phyloP scores from a whole-genome alignment of 2,113 vertebrate genomes.

The Psittacula cyanocephala region DNA sequence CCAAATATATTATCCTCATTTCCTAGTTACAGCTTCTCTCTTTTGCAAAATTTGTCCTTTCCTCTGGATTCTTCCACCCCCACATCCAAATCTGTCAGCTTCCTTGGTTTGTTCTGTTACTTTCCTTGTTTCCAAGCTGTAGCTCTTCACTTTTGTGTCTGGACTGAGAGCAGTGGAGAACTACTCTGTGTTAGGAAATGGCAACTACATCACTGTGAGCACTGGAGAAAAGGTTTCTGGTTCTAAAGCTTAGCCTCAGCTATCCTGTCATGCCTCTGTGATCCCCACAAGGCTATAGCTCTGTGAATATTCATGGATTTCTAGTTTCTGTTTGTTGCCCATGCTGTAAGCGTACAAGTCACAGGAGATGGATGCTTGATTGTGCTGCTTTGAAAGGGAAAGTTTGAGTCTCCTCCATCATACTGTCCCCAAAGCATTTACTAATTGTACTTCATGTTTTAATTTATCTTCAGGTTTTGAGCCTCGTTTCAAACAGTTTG shows the following conservation, averaged over 20 bases:
- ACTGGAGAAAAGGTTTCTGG: not conserved
- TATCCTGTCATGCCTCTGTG: not conserved
- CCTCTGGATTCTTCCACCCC: not conserved
- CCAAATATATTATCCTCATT: not conserved
- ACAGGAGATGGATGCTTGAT: not conserved
- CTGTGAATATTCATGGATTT: not conserved
- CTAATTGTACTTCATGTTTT: not conserved
- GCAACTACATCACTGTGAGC: not conserved
- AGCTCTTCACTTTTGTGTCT: not conserved
- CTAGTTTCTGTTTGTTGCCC: not conserved
- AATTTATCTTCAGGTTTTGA: not conserved
- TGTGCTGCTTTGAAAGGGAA: not conserved
- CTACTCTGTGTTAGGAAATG: not conserved
- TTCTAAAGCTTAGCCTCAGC: not conserved
- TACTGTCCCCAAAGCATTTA: not conserved
- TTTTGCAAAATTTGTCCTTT: constrained; percentile 27
- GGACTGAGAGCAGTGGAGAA: not conserved
- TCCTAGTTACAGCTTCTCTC: not conserved
- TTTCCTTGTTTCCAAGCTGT: not conserved
- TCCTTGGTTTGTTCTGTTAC: not conserved
- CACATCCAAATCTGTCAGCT: not conserved
- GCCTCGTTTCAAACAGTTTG: not conserved
- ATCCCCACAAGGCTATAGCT: not conserved
- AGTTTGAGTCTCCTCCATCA: not conserved
- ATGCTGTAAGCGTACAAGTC: not conserved